Evolutionary conservation across 2,113 vertebrate genomes (phyloP).

Genomic region (Eretmochelys imbricata): DNA sequence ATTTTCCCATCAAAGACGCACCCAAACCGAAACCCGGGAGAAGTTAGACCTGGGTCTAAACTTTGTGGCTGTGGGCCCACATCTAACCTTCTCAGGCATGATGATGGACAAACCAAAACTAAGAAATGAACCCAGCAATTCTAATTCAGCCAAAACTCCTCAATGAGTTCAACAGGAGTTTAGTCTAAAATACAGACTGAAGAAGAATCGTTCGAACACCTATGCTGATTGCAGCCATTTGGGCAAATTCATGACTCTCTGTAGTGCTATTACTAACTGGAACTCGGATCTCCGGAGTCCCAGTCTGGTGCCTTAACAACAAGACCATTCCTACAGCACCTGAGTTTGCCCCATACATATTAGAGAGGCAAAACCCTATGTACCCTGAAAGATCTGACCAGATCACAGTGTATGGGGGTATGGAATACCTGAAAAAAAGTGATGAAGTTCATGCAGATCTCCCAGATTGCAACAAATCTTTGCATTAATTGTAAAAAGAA

Average conservation of each 20-base stretch:
- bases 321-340: neutral
- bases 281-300: neutral
- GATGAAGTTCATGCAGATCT: neutral
- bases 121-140: neutral
- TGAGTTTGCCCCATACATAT: conserved; percentile 10
- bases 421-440: neutral
- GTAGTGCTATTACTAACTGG: neutral
- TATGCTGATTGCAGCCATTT: neutral
- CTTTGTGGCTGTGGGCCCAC: neutral
- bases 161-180: neutral
- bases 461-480: neutral
- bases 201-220: neutral
- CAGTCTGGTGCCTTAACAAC: neutral
- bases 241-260: neutral
- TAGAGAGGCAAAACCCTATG: conserved; percentile 24
- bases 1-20: neutral
- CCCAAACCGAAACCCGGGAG: neutral
- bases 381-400: neutral
- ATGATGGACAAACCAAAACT: neutral
- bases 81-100: neutral
- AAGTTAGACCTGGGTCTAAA: neutral
- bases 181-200: neutral
- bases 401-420: neutral
- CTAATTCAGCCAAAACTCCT: rapidly evolving
- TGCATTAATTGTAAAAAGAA: neutral